Conservation (phyloP, 2,113 vertebrate genomes). For the Hiodon tergisus region DNA sequence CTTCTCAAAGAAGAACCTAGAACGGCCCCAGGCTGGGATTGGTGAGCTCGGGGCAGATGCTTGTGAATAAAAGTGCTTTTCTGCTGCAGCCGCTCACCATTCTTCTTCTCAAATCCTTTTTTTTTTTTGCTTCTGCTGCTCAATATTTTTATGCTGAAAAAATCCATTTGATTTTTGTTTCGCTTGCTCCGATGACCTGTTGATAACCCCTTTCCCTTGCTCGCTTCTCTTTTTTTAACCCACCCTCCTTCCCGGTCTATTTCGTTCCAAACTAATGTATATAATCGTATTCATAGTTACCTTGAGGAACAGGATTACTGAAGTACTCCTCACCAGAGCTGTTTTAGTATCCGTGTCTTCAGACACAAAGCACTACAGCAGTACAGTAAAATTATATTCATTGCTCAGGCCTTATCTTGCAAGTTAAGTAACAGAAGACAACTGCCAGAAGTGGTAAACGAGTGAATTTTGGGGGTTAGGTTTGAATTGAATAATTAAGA, state of each 20-base stretch:
- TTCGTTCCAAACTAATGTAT: too few relatives aligned
- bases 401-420: slow-evolving; percentile 1
- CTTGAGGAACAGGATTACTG: background rate
- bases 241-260: too few relatives aligned
- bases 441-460: slow-evolving; percentile 13
- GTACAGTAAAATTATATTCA: background rate
- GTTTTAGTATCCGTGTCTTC: background rate
- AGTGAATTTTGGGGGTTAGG: slow-evolving; percentile 14
- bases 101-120: background rate
- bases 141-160: background rate
- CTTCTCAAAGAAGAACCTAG: background rate
- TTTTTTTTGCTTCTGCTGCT: slow-evolving; percentile 6
- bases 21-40: background rate
- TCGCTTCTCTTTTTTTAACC: too few relatives aligned
- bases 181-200: background rate
- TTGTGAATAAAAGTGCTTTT: background rate
- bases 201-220: background rate
- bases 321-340: background rate
- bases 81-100: background rate
- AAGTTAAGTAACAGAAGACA: background rate
- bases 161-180: background rate
- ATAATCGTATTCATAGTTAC: too few relatives aligned
- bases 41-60: background rate
- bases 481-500: slow-evolving; percentile 12
- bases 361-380: background rate